Evolutionary conservation across 2,888 invertebrate species (phyloP), one percentile per base, ranked within the genome.

Genomic region (Habrosyne pyritoides): DNA sequence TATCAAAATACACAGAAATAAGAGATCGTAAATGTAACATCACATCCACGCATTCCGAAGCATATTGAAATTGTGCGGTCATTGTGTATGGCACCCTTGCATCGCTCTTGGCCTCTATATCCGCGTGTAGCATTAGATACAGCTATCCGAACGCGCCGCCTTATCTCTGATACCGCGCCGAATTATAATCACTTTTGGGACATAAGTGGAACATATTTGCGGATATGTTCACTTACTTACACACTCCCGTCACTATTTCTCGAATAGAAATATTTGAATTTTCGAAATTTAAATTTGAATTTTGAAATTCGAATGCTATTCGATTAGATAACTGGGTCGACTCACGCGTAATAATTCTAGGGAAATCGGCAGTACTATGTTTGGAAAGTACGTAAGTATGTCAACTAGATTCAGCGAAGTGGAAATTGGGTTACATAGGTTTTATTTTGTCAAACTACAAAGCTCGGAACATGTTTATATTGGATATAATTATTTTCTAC

Each of bases 41-140:
- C n/a, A 26, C 28, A n/a, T n/a, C n/a, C n/a, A 28, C 24, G 14
- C 54, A 54, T 54, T 54, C 53, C 54, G 18, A 7, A 12, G 48
- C 30, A 33, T 36, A 57, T 53, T 57, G 18, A 57, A 55, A 42
- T 2, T 53, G n/a, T 62, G 65, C n/a, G 57, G 7, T 60, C 74
- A 81, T 62, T 81, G 67, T 75, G 26, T 68, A 64, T 28, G 47
- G 52, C 54, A 1, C 52, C 49, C 55, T 2, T 74, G 81, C 81
- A 79, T 67, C 69, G 73, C 70, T 76, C 69, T 73, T 73, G 66
- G 68, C 71, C 68, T 73, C 70, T 61, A 79, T 78, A 82, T 60
- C 67, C 77, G 73, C 73, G 73, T 74, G 75, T 82, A 82, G 78
- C 80, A 79, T 82, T 84, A 84, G 83, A 72, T 80, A 78, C 71